Evolutionary conservation across 2,113 vertebrate species (phyloP), one percentile per base, ranked within the genome.

Genomic region (Anser cygnoides): DNA sequence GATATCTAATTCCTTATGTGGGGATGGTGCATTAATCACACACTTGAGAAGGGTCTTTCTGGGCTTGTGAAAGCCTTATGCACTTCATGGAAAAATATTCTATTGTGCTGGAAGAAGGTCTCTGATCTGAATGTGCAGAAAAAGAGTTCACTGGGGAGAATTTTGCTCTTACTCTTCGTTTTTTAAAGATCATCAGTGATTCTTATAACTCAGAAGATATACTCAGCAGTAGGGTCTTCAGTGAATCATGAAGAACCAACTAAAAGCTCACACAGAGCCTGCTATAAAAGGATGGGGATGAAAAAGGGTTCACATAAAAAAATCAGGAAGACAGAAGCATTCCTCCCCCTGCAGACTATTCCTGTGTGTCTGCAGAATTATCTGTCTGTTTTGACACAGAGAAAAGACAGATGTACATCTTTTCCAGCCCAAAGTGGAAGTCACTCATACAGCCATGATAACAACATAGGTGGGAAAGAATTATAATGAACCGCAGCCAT

Each of bases 11-110:
- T 91, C 83, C 80, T 95, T 94, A 18, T 79, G 93, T 0, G 1
- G 86, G 39, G 79, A 87, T 76, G 13, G 22, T 70, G n/a, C 77
- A 94, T 96, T 96, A 97, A 96, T 97, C 92, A 95, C 14, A 72
- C 79, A 88, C 59, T 95, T 96, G 82, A 94, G 59, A 95, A 85
- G 63, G 15, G 41, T 46, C 52, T 57, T 85, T 79, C 66, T 41
- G 7, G 63, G 50, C 58, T 96, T 49, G 78, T 59, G 79, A 95
- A 96, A 96, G 63, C 50, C 50, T 83, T 50, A 37, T 7, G 8
- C 7, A 72, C 73, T 91, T 71, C 68, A 85, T 87, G 72, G 91
- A 93, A 89, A 78, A 92, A 54, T 8, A 21, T 87, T 68, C 28
- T 83, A 35, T 86, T 91, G 70, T 70, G 44, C 33, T 96, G 75